Evolutionary conservation across 92 coral and sea anemone genomes (phyloP), one percentile per base, ranked within the genome.

Genomic region (Nematostella vectensis): DNA sequence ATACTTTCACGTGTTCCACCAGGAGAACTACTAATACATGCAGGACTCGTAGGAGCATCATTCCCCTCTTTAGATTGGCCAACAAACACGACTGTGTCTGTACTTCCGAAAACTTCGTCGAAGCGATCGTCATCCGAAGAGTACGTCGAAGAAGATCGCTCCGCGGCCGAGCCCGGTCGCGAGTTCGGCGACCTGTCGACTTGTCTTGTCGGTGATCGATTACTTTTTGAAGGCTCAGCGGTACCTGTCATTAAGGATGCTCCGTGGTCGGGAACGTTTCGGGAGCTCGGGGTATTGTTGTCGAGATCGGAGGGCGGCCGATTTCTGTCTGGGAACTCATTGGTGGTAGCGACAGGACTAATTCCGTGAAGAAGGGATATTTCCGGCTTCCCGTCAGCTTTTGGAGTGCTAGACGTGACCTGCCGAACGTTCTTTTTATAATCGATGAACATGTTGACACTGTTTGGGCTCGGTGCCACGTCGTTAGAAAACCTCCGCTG

Each of bases 91-190:
- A 79, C 87, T 0, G 87, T 79, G 22, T 79, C 87, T 12, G 71
- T 65, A 38, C 87, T 79, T 8, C 87, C 87, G 17, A 78, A 71
- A 44, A 71, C 59, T 16, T 62, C 71, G 39, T 71, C 78, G 50
- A 79, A 79, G 25, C 48, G 66, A 25, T 79, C 87, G 11, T 79
- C 87, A 43, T 79, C 87, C 13, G 87, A 79, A 15, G 87, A 79
- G 40, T 79, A 73, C 2, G 79, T 68, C 2, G 87, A 79, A 0
- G 87, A 79, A 3, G 67, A 66, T 15, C 72, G 36, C 8, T 66
- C 72, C 29, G 55, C 47, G 42, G 72, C 26, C 19, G 62, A 22
- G 25, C 63, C 40, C 15, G 55, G 45, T 9, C 52, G 53, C 17
- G 44, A 54, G 3, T 56, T 43, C 1, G 72, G 72, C 28, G 72